These are phyloP conservation scores for Steatocranus sp. DNA, from an alignment of 2,797 vertebrate genomes.

Conservation along the genomic window DNA sequence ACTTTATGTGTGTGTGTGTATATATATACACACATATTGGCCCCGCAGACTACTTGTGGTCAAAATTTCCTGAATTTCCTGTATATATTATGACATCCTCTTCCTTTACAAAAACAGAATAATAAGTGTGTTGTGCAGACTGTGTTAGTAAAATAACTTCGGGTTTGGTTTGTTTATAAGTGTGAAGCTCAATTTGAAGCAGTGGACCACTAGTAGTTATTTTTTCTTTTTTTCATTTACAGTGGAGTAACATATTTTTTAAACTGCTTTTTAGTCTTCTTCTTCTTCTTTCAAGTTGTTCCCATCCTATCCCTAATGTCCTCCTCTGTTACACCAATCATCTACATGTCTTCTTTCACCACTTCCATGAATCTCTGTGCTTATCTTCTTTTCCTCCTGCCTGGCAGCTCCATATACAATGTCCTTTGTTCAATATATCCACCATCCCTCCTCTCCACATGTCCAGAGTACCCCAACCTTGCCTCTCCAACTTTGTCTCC, in stretches of 20 bases:
- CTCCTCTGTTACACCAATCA: not conserved
- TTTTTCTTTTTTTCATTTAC: not conserved
- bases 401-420: not conserved
- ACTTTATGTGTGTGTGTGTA: accelerated
- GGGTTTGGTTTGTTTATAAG: not conserved
- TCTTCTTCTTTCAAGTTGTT: not conserved
- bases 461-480: not conserved
- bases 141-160: not conserved
- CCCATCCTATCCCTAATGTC: not conserved
- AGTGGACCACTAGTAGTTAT: not conserved
- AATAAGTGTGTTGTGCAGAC: not conserved
- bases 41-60: not conserved
- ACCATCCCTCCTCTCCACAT: not conserved
- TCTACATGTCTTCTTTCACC: not conserved
- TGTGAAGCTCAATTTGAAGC: not conserved
- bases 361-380: not conserved
- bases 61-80: not conserved
- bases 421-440: not conserved
- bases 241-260: not conserved
- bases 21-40: not conserved
- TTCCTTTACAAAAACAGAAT: not conserved
- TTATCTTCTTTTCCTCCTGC: not conserved
- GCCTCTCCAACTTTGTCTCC: not conserved
- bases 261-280: not conserved
- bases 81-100: not conserved